Evolutionary conservation across 2,888 invertebrate genomes (phyloP), one percentile per base, ranked within the genome.

Genomic region (Villa cingulata): DNA sequence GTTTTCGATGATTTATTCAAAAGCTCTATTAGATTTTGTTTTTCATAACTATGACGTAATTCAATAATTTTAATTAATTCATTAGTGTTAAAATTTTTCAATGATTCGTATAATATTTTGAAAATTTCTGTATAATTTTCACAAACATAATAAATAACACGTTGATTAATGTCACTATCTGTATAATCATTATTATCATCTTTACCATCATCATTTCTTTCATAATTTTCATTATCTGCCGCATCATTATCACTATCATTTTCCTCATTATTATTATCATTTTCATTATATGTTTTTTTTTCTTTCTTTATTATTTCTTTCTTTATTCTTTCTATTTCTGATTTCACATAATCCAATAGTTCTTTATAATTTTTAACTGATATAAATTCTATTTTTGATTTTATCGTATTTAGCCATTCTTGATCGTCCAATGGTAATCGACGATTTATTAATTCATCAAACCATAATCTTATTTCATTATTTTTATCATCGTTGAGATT

Each of bases 321-420:
- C 3, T 36, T 14, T 18, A 27, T 20, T 16, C 16, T 34, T 5
- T 32, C 19, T 5, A 46, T 34, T 16, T 48, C 23, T n/a, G 37
- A 1, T 41, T 54, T 45, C 9, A 57, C 37, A 38, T 48, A 59
- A 23, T 62, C 56, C 10, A 63, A 32, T 23, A 60, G 56, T 49
- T 58, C 53, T 23, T 53, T 40, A 19, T 57, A 58, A 45, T 61
- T 55, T 4, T 59, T 54, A 0, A 54, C 45, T 1, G 46, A 51
- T 45, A 60, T 50, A 3, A 61, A 43, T 41, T 58, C 55, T 1
- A 56, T 51, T 37, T 62, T 58, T 1, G 56, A 48, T 23, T 49
- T 53, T 3, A 64, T 58, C 1, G 61, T 54, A 37, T 59, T 56
- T 3, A 64, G 41, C 37, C 64, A 65, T 48, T 65, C 65, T 1